Percentiles rank a stretch among this genome's conserved stretches.
These are phyloP conservation scores for Hedya salicella DNA, from an alignment of 2,888 invertebrate genomes.

Conservation along the genomic window DNA sequence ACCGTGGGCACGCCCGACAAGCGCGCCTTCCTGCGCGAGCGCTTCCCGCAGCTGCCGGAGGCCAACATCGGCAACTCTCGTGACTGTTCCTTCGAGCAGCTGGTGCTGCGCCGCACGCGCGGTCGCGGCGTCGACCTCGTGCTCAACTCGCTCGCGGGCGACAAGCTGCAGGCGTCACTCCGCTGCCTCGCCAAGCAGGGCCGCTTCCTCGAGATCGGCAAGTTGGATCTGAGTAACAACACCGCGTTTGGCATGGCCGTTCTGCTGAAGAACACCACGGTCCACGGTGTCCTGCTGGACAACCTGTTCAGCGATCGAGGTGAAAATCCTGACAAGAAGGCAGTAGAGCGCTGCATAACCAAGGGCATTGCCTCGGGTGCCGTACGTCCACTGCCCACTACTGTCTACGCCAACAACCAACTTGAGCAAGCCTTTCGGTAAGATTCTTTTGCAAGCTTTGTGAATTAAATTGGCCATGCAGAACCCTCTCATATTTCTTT, in stretches of 20 bases:
- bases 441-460: no score
- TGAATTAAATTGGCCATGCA: no score
- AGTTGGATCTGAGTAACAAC: slow-evolving; percentile 97
- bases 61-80: slow-evolving; percentile 95
- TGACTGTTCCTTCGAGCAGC: slow-evolving; percentile 95
- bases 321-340: slow-evolving; percentile 86
- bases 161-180: slow-evolving; percentile 96
- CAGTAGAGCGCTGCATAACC: slow-evolving; percentile 90
- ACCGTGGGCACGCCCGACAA: slow-evolving; percentile 96
- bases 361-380: slow-evolving; percentile 95
- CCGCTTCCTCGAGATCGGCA: slow-evolving; percentile 98
- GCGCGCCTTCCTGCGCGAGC: slow-evolving; percentile 92
- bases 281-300: slow-evolving; percentile 98
- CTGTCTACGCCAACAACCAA: slow-evolving; percentile 93
- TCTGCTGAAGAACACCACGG: slow-evolving; percentile 97
- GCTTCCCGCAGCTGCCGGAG: slow-evolving; percentile 91
- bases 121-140: slow-evolving; percentile 98
- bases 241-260: slow-evolving; percentile 96
- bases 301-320: slow-evolving; percentile 67
- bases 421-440: slow-evolving; percentile 95
- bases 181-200: slow-evolving; percentile 96
- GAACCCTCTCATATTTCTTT: no score
- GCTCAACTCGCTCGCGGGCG: slow-evolving; percentile 97
- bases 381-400: slow-evolving; percentile 94
- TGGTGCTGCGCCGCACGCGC: slow-evolving; percentile 92